Evolutionary conservation across 2,888 invertebrate species (phyloP), one percentile per base, ranked within the genome.

Genomic region (Ectemnius cavifrons): DNA sequence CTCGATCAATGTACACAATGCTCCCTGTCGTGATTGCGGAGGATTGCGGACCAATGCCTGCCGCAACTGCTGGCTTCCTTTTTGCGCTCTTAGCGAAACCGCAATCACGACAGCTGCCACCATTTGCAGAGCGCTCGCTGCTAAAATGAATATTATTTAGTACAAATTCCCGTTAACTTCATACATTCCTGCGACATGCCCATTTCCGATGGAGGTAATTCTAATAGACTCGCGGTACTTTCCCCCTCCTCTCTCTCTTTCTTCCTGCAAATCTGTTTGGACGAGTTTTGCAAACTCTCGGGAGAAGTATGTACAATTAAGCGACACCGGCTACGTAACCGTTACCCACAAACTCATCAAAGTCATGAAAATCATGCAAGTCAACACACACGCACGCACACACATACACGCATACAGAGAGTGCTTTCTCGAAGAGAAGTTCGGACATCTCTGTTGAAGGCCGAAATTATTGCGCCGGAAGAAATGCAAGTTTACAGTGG

Each of bases 221-320:
- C 37, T 37, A 37, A 37, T 37, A 37, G 37, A 37, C 37, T 57
- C 18, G 20, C 11, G 16, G 37, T 23, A 23, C 49, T 46, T 5
- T 58, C 8, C 2, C 37, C 16, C 57, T n/a, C 57, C 20, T 14
- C 58, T 27, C 59, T 58, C 37, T 37, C 6, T 57, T 11, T 67
- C 49, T 4, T 27, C 20, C 45, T 49, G 47, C 20, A 18, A 20
- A 27, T 63, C 14, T 46, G 59, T 67, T 47, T 18, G 59, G 8
- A 60, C 59, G 57, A 45, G 37, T 27, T 11, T 45, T 70, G 46
- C 18, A 27, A 49, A 27, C 59, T 73, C 37, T 37, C 37, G 37
- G 37, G 37, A 63, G 49, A 75, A 69, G 72, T 79, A 81, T 79
- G 49, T 81, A 81, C 74, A 81, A 73, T 70, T 46, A 63, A 67